Conservation (phyloP, 2,797 vertebrate species). For the Pangasius krempfi region DNA sequence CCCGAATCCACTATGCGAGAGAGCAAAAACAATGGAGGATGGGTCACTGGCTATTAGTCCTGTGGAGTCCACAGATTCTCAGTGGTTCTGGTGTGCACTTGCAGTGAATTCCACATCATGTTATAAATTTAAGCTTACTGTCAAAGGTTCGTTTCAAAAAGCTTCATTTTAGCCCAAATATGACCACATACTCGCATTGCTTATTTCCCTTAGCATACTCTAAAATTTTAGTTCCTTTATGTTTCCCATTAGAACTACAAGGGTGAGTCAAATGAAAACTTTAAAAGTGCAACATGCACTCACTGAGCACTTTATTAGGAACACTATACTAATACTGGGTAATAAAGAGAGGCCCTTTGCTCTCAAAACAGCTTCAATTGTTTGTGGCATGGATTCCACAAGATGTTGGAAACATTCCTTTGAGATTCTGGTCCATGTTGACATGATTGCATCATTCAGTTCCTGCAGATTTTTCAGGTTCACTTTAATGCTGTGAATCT, state of each 20-base stretch:
- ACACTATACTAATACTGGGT: neutral
- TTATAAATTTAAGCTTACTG: neutral
- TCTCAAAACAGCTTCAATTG: neutral
- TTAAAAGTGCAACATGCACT: neutral
- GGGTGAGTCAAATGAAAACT: neutral
- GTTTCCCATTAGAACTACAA: neutral
- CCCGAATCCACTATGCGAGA: conserved; percentile 19
- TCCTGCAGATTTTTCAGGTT: neutral
- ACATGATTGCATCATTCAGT: neutral
- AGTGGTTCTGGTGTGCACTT: conserved; percentile 27
- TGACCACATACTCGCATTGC: neutral
- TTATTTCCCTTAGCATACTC: neutral
- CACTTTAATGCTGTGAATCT: neutral
- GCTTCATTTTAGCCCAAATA: neutral
- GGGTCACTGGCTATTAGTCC: conserved; percentile 3
- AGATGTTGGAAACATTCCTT: neutral
- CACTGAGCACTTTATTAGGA: neutral
- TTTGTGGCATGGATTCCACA: too few species aligned
- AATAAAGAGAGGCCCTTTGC: neutral
- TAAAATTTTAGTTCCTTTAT: neutral
- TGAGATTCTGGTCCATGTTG: neutral
- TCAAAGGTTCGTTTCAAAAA: conserved; percentile 23
- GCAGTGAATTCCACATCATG: conserved; percentile 1
- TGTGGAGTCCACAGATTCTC: conserved; percentile 3
- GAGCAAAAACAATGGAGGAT: conserved; percentile 18